Conservation (phyloP, 2,113 vertebrate species). For the Pleuronectes platessa region DNA sequence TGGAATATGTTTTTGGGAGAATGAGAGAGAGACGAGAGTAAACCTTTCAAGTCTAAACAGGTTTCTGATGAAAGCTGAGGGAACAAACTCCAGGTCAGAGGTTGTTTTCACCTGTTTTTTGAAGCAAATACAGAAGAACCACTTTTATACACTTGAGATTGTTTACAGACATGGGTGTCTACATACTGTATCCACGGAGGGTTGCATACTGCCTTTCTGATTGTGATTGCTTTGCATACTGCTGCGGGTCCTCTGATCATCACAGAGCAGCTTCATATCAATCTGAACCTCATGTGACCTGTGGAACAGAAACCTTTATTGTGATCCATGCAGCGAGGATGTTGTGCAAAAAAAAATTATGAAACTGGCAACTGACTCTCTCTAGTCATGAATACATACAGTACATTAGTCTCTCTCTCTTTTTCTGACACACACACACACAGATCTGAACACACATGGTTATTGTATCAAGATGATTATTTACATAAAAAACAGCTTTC, state of each 20-base stretch:
- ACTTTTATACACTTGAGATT: constrained; percentile 19
- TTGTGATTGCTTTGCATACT: neutral
- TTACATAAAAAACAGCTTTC: constrained; percentile 34
- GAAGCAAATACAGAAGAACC: constrained; percentile 10
- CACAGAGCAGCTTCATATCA: neutral
- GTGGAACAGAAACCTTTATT: constrained; percentile 1
- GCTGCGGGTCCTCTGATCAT: neutral
- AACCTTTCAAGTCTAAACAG: constrained; percentile 6
- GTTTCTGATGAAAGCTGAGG: neutral
- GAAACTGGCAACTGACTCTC: neutral
- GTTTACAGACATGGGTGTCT: constrained; percentile 18
- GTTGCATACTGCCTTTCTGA: neutral
- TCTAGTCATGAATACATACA: constrained; percentile 11
- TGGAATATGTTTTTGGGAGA: neutral
- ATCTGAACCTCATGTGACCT: constrained; percentile 1
- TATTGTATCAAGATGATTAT: constrained; percentile 26
- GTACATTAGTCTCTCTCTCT: neutral
- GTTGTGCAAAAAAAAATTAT: constrained; percentile 12
- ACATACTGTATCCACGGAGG: constrained; percentile 11
- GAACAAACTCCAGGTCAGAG: neutral
- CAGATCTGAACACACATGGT: constrained; percentile 14
- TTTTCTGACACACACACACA: neutral
- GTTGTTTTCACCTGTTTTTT: constrained; percentile 11
- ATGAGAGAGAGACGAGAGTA: neutral
- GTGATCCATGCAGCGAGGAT: neutral